Evolutionary conservation across 2,888 invertebrate species (phyloP).

Genomic region (Ormyrus labotus): DNA sequence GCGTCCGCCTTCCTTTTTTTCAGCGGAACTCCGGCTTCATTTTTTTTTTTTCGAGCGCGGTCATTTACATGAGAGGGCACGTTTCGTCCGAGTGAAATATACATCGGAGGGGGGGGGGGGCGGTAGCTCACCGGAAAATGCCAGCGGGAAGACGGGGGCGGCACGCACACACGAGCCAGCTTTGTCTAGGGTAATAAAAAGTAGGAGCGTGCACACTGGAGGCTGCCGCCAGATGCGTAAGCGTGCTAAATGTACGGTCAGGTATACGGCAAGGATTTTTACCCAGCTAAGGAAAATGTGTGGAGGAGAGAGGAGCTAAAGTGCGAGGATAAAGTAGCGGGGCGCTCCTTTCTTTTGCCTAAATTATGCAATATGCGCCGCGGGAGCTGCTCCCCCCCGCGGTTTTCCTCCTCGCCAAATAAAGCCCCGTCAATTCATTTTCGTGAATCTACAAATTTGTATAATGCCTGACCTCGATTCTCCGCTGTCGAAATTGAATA

Average conservation of each 20-base stretch:
- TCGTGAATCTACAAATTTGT: too few species aligned
- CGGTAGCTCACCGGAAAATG: background rate
- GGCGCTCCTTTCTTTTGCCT: background rate
- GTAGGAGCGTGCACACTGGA: background rate
- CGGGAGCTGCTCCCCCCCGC: background rate
- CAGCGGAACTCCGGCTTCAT: too few species aligned
- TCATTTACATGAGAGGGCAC: too few species aligned
- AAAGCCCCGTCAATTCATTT: too few species aligned
- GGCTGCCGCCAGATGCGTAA: slow-evolving; percentile 16
- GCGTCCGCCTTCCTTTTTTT: background rate
- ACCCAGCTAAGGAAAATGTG: slow-evolving; percentile 13
- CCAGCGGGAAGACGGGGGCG: background rate
- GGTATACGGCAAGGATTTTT: slow-evolving; percentile 1
- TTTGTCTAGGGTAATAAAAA: slow-evolving; percentile 7
- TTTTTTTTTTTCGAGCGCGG: background rate
- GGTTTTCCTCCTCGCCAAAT: too few species aligned
- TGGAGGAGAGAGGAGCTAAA: background rate
- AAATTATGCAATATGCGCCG: slow-evolving; percentile 15
- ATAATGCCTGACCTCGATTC: too few species aligned
- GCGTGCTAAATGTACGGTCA: background rate
- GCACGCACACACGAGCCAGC: background rate
- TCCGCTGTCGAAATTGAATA: too few species aligned
- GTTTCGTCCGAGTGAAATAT: background rate
- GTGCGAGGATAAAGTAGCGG: background rate
- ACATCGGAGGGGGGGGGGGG: background rate